Conservation (phyloP, 2,797 vertebrate species). For the Merluccius polli region DNA sequence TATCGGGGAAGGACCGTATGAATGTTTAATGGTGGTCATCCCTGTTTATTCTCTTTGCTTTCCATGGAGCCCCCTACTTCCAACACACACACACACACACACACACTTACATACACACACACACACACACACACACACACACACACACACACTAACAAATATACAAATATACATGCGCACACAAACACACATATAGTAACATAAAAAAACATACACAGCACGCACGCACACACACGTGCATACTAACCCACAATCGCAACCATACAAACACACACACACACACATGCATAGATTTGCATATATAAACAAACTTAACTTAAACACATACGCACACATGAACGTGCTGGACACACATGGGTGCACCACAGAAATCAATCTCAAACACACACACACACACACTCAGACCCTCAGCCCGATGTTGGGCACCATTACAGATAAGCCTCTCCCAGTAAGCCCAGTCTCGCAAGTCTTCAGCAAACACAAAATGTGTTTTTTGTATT, state of each 20-base stretch:
- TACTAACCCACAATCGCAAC: neutral
- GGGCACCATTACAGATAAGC: neutral
- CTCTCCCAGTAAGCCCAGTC: neutral
- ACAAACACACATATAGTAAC: neutral
- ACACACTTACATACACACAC: too few species aligned
- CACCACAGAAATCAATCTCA: neutral
- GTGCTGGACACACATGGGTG: neutral
- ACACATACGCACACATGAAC: neutral
- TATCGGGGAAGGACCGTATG: conserved; percentile 48
- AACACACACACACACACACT: neutral
- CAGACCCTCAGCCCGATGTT: neutral
- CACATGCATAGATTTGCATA: neutral
- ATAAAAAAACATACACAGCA: neutral
- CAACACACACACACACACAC: neutral
- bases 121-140: neutral
- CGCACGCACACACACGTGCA: neutral
- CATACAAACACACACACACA: neutral
- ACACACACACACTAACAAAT: neutral
- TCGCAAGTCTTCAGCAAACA: neutral
- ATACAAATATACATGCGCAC: neutral
- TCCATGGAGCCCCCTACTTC: neutral
- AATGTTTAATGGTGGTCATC: conserved; percentile 54
- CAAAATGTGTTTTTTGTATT: neutral
- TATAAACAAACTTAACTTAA: neutral
- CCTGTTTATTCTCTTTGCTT: neutral